phyloP scores from a whole-genome alignment of 2,113 vertebrate species.

The Cynocephalus volans region DNA sequence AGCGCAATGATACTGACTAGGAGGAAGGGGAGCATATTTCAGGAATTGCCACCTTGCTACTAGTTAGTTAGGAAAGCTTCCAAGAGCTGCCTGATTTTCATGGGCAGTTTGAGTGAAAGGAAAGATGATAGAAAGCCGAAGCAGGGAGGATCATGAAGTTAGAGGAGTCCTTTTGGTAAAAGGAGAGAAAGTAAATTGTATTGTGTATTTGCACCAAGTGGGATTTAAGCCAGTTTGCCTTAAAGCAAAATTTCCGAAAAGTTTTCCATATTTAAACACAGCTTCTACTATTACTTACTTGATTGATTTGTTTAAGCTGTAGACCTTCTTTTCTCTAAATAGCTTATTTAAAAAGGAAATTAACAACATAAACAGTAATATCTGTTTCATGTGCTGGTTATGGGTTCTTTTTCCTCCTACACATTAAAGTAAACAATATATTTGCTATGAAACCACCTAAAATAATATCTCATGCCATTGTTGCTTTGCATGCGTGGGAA shows the following conservation, averaged over 20 bases:
- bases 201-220: neutral
- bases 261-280: conserved; percentile 40
- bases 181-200: neutral
- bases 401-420: neutral
- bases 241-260: conserved; percentile 6
- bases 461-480: neutral
- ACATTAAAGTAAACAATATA: conserved; percentile 46
- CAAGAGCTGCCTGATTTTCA: neutral
- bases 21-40: neutral
- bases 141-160: neutral
- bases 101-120: neutral
- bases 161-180: neutral
- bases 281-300: conserved; percentile 19
- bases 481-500: neutral
- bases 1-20: too few species aligned
- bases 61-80: neutral
- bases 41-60: neutral
- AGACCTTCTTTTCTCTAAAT: conserved; percentile 39
- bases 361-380: conserved; percentile 68
- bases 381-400: conserved; percentile 41
- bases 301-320: conserved; percentile 66
- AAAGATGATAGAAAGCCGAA: neutral
- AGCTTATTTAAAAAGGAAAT: conserved; percentile 72
- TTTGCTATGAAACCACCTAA: neutral
- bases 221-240: conserved; percentile 26